Percentiles rank a stretch among this genome's conserved stretches.
phyloP scores from a whole-genome alignment of 2,797 vertebrate species.

The Pyrocephalus nanus region DNA sequence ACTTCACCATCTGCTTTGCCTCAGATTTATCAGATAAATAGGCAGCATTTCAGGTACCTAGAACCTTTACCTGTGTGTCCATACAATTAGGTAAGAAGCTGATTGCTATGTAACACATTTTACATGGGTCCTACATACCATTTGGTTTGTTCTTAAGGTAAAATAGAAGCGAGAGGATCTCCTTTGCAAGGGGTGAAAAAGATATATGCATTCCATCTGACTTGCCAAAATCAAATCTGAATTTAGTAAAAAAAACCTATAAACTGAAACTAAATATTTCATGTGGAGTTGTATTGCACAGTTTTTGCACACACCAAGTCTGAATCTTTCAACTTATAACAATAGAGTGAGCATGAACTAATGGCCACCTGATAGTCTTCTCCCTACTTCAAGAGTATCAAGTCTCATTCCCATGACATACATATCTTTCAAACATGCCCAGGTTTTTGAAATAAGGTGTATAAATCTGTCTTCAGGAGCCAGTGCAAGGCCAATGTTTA shows the following conservation, averaged over 20 bases:
- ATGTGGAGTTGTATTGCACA: not conserved
- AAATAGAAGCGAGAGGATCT: not conserved
- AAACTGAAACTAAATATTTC: not conserved
- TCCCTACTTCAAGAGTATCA: not conserved
- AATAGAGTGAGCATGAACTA: not conserved
- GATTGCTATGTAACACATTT: not conserved
- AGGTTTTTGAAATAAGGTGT: not conserved
- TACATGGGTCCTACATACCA: not conserved
- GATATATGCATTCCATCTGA: not conserved
- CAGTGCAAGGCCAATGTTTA: not conserved
- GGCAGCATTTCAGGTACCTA: not conserved
- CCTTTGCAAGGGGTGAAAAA: not conserved
- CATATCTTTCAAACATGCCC: accelerated
- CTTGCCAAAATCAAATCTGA: not conserved
- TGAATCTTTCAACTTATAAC: not conserved
- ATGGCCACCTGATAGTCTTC: not conserved
- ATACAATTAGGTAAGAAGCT: not conserved
- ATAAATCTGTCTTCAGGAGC: not conserved
- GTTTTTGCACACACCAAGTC: not conserved
- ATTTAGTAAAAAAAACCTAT: not conserved
- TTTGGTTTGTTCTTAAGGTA: not conserved
- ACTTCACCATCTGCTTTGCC: not conserved
- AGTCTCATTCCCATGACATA: not conserved
- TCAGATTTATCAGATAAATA: conserved; percentile 1
- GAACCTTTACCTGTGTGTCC: not conserved